Evolutionary conservation across 2,113 vertebrate genomes (phyloP), one percentile per base, ranked within the genome.

Genomic region (Ammodytes marinus): DNA sequence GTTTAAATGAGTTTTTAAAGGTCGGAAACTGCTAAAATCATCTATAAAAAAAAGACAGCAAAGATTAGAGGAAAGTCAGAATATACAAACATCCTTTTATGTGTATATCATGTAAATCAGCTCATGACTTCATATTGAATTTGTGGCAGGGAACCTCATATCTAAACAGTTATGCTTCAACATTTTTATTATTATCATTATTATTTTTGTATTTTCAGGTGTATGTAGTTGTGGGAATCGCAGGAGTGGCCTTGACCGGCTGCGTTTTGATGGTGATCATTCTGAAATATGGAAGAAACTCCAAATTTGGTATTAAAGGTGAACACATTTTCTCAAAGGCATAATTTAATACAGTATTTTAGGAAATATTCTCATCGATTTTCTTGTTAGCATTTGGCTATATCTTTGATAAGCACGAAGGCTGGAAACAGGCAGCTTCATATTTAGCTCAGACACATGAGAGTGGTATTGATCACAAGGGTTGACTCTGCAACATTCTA

Each of bases 231-330:
- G 97, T 99, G 82, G 97, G 97, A 69, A 98, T 99, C 74, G 97
- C 97, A n/a, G 98, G 96, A 40, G 92, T 99, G 67, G 98, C 97
- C 12, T 95, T 98, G 85, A 98, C 97, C 15, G 98, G 97, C 71
- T 96, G 99, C 68, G 94, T 98, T 80, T 94, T 98, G 86, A 98
- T 99, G 95, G 94, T 98, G 59, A 95, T 99, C 93, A 97, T 99
- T 88, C 95, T 99, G 75, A 99, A 98, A 92, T 97, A 98, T 84
- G 98, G 97, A 93, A 97, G 97, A 86, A 98, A 97, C 82, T 97
- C 98, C 68, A 99, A 99, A 89, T 99, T 99, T 96, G 97, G 98
- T 47, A 96, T 99, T 91, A 99, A 99, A 96, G 98, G 98, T 99
- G 96, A 96, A 94, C 11, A 14, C 0, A 8, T 60, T 64, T 75